phyloP scores from a whole-genome alignment of 30 jellyfish, hydroid and myxozoan species.

The Aurelia aurita region DNA sequence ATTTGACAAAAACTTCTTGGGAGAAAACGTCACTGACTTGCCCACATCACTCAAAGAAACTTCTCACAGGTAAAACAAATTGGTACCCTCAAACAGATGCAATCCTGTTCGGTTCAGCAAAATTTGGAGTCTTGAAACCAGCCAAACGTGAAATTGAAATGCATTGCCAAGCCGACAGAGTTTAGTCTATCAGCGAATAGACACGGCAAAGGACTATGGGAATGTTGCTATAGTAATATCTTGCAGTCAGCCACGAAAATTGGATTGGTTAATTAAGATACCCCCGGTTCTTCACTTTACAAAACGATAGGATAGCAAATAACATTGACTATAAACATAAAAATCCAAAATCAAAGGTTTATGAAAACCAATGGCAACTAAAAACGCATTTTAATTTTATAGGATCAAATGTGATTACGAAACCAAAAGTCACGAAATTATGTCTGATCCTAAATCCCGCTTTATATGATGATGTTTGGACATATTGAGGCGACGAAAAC shows the following conservation, averaged over 20 bases:
- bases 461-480: conserved; percentile 6
- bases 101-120: too few species aligned
- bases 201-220: too few species aligned
- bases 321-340: conserved; percentile 15
- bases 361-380: conserved; percentile 48
- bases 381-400: conserved; percentile 33
- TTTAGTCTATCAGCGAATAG: too few species aligned
- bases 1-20: too few species aligned
- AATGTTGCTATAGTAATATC: background rate
- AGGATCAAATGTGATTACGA: conserved; percentile 27
- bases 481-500: background rate
- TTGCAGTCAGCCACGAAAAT: conserved; percentile 2
- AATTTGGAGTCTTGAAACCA: too few species aligned
- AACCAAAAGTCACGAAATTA: conserved; percentile 32
- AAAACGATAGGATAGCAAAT: background rate
- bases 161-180: too few species aligned
- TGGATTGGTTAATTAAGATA: too few species aligned
- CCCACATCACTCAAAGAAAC: too few species aligned
- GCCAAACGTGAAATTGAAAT: too few species aligned
- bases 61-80: too few species aligned
- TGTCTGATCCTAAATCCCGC: conserved; percentile 18
- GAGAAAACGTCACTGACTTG: too few species aligned
- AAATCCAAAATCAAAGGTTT: conserved; percentile 37
- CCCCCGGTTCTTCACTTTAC: background rate
- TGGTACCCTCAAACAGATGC: too few species aligned